phyloP scores from a whole-genome alignment of 2,797 vertebrate genomes.

The Microhierax caerulescens region DNA sequence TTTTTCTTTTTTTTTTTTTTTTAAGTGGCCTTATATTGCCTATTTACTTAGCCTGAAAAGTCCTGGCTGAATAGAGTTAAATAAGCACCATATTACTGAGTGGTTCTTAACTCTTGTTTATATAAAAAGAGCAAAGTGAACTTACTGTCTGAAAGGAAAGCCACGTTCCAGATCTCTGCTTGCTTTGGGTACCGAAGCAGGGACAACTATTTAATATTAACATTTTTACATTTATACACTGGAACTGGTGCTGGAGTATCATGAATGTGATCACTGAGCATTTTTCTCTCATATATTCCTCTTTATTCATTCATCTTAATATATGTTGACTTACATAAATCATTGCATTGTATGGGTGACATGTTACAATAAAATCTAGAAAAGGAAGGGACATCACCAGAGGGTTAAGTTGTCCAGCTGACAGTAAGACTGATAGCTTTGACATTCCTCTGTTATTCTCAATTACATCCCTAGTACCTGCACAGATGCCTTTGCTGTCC shows the following conservation, averaged over 20 bases:
- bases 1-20: background rate
- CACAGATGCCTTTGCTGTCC: background rate
- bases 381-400: background rate
- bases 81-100: conserved; percentile 24
- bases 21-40: background rate
- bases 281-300: background rate
- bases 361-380: background rate
- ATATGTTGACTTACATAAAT: background rate
- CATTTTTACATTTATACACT: background rate
- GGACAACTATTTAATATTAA: conserved; percentile 20
- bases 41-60: conserved; percentile 49
- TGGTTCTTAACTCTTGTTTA: conserved; percentile 28
- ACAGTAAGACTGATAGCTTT: background rate
- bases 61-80: conserved; percentile 28
- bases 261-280: background rate
- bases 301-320: background rate
- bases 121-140: background rate
- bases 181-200: conserved; percentile 46
- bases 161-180: conserved; percentile 38
- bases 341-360: background rate
- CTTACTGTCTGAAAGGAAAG: conserved; percentile 31
- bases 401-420: background rate
- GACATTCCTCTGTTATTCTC: background rate
- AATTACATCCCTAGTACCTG: background rate
- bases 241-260: background rate